Conservation (phyloP, 2,888 invertebrate species). For the Tholera decimalis region DNA sequence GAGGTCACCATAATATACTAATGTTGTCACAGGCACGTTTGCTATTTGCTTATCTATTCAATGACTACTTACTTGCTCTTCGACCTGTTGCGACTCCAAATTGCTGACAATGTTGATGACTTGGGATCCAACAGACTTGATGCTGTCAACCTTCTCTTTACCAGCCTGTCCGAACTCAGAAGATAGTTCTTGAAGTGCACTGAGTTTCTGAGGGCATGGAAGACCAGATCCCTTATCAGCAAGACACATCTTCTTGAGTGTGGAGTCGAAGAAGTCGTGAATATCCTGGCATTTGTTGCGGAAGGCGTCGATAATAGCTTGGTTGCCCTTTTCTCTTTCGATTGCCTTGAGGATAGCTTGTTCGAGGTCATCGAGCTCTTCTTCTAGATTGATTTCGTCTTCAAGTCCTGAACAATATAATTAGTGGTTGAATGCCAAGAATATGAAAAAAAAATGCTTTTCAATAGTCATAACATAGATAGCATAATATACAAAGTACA, state of each 20-base stretch:
- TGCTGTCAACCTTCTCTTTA: constrained; percentile 93
- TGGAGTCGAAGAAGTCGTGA: constrained; percentile 95
- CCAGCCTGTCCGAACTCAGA: constrained; percentile 94
- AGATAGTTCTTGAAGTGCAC: constrained; percentile 94
- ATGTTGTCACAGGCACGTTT: constrained; percentile 31
- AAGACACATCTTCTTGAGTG: constrained; percentile 95
- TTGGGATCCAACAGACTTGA: constrained; percentile 93
- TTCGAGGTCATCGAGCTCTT: constrained; percentile 94
- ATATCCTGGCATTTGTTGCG: constrained; percentile 94
- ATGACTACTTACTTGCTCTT: constrained; percentile 93
- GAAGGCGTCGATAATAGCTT: constrained; percentile 95
- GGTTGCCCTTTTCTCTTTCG: constrained; percentile 94
- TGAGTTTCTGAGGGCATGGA: constrained; percentile 95
- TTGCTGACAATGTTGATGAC: constrained; percentile 96
- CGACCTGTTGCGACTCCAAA: constrained; percentile 97
- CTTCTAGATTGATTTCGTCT: constrained; percentile 94
- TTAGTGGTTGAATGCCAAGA: background rate
- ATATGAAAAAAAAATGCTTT: background rate
- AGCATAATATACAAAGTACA: too few relatives aligned
- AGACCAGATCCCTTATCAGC: constrained; percentile 96
- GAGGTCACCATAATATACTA: constrained; percentile 21
- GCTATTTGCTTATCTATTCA: constrained; percentile 33
- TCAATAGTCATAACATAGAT: background rate
- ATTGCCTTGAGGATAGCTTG: constrained; percentile 93
- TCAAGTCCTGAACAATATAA: constrained; percentile 86